Conservation (phyloP, 2,888 invertebrate species). For the Eurytoma californica region DNA sequence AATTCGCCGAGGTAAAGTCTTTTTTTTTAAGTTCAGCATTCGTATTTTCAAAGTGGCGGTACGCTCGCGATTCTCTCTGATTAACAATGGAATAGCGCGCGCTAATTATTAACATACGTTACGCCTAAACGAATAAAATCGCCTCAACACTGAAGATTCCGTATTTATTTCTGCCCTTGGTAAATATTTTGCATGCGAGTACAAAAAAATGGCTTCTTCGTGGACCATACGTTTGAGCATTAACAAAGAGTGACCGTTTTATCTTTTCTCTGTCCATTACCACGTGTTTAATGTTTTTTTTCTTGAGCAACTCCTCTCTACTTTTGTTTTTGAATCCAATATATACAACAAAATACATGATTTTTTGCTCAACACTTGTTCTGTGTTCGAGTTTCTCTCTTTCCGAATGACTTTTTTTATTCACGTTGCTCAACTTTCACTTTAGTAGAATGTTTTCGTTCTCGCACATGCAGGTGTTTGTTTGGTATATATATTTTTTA, state of each 20-base stretch:
- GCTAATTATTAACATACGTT: background rate
- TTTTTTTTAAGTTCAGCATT: too few species aligned
- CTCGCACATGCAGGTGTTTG: slow-evolving; percentile 45
- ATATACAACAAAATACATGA: slow-evolving; percentile 11
- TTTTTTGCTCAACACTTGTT: slow-evolving; percentile 40
- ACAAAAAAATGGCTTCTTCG: slow-evolving; percentile 34
- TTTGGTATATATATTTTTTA: slow-evolving; percentile 28
- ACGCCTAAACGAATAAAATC: background rate
- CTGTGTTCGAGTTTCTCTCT: slow-evolving; percentile 25
- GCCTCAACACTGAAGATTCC: slow-evolving; percentile 12
- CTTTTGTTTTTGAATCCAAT: background rate
- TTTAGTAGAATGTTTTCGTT: slow-evolving; percentile 45
- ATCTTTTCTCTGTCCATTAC: slow-evolving; percentile 4
- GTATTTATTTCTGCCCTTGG: slow-evolving; percentile 10
- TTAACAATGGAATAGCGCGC: background rate
- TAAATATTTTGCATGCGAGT: slow-evolving; percentile 44
- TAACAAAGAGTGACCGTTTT: slow-evolving; percentile 25
- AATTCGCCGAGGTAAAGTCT: too few species aligned
- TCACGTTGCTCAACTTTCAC: slow-evolving; percentile 45
- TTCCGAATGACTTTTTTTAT: slow-evolving; percentile 28
- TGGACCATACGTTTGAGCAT: slow-evolving; percentile 20
- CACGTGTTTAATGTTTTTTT: slow-evolving; percentile 13
- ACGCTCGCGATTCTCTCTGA: too few species aligned
- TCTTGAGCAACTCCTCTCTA: background rate
- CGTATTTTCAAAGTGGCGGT: too few species aligned